A percentile compares a stretch with the other conserved stretches of the same genome.
Conservation (phyloP, 2,888 invertebrate species). For the Myathropa florea region DNA sequence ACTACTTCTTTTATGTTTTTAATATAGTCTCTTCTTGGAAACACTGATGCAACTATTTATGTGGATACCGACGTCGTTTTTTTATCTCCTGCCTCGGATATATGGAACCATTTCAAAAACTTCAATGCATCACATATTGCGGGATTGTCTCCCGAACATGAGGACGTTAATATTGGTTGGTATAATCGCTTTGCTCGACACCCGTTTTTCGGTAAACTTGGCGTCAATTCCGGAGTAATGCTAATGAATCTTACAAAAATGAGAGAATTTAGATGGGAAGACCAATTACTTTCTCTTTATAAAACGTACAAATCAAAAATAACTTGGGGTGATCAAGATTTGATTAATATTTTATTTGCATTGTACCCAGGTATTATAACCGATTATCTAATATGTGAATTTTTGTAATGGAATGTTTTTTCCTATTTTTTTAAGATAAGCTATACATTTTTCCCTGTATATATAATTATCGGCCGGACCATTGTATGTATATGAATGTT, state of each 20-base stretch:
- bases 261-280: conserved; percentile 92
- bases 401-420: background rate
- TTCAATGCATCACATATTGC: conserved; percentile 94
- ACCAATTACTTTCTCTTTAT: conserved; percentile 91
- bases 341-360: conserved; percentile 92
- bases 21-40: conserved; percentile 87
- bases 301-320: conserved; percentile 91
- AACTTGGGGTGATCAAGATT: conserved; percentile 99
- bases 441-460: conserved; percentile 90
- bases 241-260: conserved; percentile 97
- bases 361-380: conserved; percentile 85
- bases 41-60: conserved; percentile 93
- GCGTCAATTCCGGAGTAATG: conserved; percentile 98
- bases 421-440: too few relatives aligned
- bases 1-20: background rate
- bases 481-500: conserved; percentile 96
- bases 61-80: conserved; percentile 96
- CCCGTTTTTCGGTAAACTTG: conserved; percentile 91
- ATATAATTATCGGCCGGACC: conserved; percentile 96
- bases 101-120: conserved; percentile 90
- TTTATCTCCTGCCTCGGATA: conserved; percentile 88
- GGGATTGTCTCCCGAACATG: conserved; percentile 93
- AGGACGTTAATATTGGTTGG: conserved; percentile 96
- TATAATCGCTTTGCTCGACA: conserved; percentile 97
- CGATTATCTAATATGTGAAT: background rate